Base-by-base conservation (phyloP, 2,113 vertebrate species). In the Galbula dea region DNA sequence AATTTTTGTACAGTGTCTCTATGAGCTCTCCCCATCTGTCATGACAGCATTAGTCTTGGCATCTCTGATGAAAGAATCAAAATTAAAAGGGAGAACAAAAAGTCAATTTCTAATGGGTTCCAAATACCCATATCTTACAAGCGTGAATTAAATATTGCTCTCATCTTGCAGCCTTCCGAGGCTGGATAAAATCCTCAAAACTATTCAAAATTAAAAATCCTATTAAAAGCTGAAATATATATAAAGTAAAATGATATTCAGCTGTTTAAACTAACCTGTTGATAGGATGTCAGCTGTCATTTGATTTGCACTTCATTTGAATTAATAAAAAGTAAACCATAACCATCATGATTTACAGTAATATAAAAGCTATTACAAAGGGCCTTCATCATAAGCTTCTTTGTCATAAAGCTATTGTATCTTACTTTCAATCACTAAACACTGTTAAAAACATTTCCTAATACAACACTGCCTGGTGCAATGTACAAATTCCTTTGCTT, bases 341-440 rank as follows among this genome's bases (percentile, higher is more conserved):
- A 93, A 94, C 93, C 83, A 88, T 96, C 92, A 88, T 96, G 93
- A 94, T 86, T 97, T 96, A 71, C 73, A 89, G 80, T 94, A 86
- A 96, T 84, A 93, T 80, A 94, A 96, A 97, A 96, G 90, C 92
- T 90, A 94, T 96, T 95, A 93, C 51, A 83, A 75, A 90, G 85
- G 88, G 83, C 95, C 88, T 90, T 94, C 93, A 88, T 95, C 95
- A 72, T 96, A 94, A 95, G 87, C 81, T 94, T 94, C 94, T 96
- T 97, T 97, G 95, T 94, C 86, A 92, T 77, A 96, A 96, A 95
- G 90, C 75, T 73, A 86, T 94, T 87, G 72, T 89, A 86, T 94
- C 95, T 96, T 97, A 86, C 83, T 95, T 97, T 96, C 94, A 95
- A 93, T 97, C 88, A 83, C 94, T 97, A 88, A 96, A 93, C 83